phyloP scores from a whole-genome alignment of 1,140 invertebrate species.

The Drosophila kohkoa region DNA sequence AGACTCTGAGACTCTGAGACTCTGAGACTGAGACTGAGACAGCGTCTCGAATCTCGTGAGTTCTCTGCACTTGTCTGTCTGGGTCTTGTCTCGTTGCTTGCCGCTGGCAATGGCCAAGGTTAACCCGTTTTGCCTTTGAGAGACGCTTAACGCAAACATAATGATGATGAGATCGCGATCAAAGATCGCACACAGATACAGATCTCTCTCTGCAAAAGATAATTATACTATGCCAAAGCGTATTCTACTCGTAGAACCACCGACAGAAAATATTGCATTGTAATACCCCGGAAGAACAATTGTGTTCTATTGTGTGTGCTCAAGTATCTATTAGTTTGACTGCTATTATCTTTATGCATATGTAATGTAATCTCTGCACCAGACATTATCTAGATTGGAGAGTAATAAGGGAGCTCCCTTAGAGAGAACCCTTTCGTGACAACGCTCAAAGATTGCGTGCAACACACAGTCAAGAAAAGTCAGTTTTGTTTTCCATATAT shows the following conservation, averaged over 20 bases:
- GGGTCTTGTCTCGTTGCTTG: slow-evolving; percentile 12
- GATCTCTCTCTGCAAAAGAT: neutral
- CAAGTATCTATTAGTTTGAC: no score
- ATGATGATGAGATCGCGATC: slow-evolving; percentile 16
- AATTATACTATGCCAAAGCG: neutral
- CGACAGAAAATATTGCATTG: neutral
- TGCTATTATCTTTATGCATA: no score
- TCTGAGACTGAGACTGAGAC: neutral
- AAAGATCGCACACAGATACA: slow-evolving; percentile 4
- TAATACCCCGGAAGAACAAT: no score
- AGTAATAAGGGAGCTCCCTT: no score
- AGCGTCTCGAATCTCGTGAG: neutral
- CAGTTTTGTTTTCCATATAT: neutral
- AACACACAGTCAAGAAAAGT: no score
- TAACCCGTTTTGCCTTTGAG: slow-evolving; percentile 49
- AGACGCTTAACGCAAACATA: slow-evolving; percentile 6
- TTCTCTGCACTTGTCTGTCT: slow-evolving; percentile 13
- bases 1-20: neutral
- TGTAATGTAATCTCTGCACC: no score
- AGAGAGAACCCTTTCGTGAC: no score
- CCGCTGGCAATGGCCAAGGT: slow-evolving; percentile 60
- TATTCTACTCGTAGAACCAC: no score
- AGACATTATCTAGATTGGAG: no score
- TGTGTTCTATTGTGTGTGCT: no score
- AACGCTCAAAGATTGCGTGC: no score